Conservation (phyloP, 2,113 vertebrate species). For the Dicerorhinus sumatrensis region DNA sequence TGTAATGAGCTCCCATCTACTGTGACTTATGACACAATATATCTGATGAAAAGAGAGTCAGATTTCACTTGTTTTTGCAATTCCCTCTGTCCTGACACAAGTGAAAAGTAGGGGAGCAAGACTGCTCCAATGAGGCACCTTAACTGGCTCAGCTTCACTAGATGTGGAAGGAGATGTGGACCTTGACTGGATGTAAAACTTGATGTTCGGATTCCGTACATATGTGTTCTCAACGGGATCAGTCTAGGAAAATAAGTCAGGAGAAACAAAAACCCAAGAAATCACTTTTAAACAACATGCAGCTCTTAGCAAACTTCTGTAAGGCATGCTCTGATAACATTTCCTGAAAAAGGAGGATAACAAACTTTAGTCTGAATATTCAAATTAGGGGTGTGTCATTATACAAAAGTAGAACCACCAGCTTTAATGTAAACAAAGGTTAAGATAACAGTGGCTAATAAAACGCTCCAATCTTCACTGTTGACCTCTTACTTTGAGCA, state of each 20-base stretch:
- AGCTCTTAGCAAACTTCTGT: slow-evolving; percentile 69
- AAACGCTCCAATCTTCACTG: background rate
- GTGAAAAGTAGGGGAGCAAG: slow-evolving; percentile 52
- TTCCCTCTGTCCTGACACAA: slow-evolving; percentile 64
- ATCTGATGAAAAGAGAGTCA: slow-evolving; percentile 27
- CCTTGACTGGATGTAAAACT: slow-evolving; percentile 92
- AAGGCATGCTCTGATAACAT: slow-evolving; percentile 54
- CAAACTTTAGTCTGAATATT: slow-evolving; percentile 64
- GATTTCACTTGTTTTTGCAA: slow-evolving; percentile 47
- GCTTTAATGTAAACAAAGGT: background rate
- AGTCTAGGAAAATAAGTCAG: slow-evolving; percentile 88
- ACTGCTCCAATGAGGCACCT: slow-evolving; percentile 87
- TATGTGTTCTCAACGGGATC: slow-evolving; percentile 95
- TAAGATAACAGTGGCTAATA: background rate
- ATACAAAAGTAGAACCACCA: background rate
- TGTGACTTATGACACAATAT: background rate
- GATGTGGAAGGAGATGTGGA: slow-evolving; percentile 94
- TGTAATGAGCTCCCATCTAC: background rate
- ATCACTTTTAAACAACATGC: slow-evolving; percentile 78
- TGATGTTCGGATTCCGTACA: slow-evolving; percentile 92
- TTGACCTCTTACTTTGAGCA: background rate
- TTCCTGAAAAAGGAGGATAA: slow-evolving; percentile 70
- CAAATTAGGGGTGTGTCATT: slow-evolving; percentile 10
- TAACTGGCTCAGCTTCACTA: slow-evolving; percentile 94
- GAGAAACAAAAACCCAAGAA: slow-evolving; percentile 67